Evolutionary conservation across 1,140 invertebrate genomes (phyloP), one percentile per base, ranked within the genome.

Genomic region (Schlechtendalia chinensis): DNA sequence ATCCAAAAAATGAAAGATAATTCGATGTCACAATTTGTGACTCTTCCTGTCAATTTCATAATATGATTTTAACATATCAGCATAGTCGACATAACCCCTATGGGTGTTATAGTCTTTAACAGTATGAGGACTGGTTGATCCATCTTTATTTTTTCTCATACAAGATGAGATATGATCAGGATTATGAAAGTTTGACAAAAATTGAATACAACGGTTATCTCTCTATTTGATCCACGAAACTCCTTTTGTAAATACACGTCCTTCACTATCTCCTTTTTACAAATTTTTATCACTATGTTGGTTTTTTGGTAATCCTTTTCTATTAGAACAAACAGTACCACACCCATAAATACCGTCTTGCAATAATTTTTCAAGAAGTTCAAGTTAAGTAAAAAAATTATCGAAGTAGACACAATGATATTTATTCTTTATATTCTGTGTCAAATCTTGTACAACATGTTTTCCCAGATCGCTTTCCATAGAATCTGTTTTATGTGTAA

Each of bases 1-100:
- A 82, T 85, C 84, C n/a, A 85, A 56, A 65, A 84, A 83, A 61
- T 83, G 83, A 83, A 84, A 67, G 84, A 79, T n/a, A 54, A 83
- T 83, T 45, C 84, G 63, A 81, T 84, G 84, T 84, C 82, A 84
- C 77, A 81, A 82, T 82, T 85, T 84, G 19, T 83, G 81, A 71
- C 82, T 84, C 22, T 82, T 72, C 39, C 82, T 59, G 82, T 84
- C 80, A 56, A 84, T 81, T 71, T 75, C 72, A 75, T 84, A 84
- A 54, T 22, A 81, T 10, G 81, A 80, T 75, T 82, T 82, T 45
- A 45, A 10, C 39, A 45, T 45, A 45, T 45, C 39, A 45, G 39
- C 39, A 45, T 45, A 45, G 39, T 45, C 74, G 83, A 54, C 80
- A 83, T 82, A 74, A 63, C 82, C 82, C 84, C 84, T 84, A 77